phyloP scores from a whole-genome alignment of 2,797 vertebrate species.

The Nannoperca australis region DNA sequence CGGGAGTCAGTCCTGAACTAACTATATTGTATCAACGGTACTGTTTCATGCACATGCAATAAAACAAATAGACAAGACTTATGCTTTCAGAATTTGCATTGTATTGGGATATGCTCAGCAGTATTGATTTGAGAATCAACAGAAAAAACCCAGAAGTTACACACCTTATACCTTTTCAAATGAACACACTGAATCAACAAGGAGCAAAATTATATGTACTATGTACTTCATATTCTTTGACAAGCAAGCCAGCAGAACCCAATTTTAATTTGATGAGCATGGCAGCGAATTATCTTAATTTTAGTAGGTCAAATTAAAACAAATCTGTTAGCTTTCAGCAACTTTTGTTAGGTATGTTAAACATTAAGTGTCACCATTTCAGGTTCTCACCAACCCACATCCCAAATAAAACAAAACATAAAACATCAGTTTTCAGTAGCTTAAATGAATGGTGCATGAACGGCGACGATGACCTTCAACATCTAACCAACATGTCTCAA shows the following conservation, averaged over 20 bases:
- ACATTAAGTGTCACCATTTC: conserved; percentile 73
- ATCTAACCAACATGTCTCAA: conserved; percentile 70
- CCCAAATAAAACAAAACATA: conserved; percentile 72
- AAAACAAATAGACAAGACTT: conserved; percentile 72
- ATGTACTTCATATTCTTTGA: conserved; percentile 88
- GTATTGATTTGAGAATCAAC: conserved; percentile 81
- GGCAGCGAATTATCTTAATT: conserved; percentile 81
- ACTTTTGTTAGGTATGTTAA: conserved; percentile 79
- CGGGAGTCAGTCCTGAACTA: neutral
- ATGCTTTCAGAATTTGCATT: conserved; percentile 80
- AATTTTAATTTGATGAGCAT: conserved; percentile 87
- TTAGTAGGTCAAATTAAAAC: conserved; percentile 90
- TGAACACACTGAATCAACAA: conserved; percentile 91
- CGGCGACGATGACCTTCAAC: conserved; percentile 80
- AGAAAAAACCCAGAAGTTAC: conserved; percentile 73
- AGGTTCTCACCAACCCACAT: conserved; percentile 73
- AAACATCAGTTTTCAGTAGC: conserved; percentile 89
- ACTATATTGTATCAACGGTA: conserved; percentile 7
- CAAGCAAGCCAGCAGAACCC: conserved; percentile 90
- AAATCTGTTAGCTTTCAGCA: conserved; percentile 68
- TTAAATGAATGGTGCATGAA: conserved; percentile 84
- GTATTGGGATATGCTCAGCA: conserved; percentile 86
- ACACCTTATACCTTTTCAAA: conserved; percentile 86
- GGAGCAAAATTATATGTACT: conserved; percentile 90
- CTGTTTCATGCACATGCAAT: conserved; percentile 64